These are phyloP conservation scores for Aporrectodea caliginosa DNA, from an alignment of 1,140 invertebrate genomes.

Conservation along the genomic window DNA sequence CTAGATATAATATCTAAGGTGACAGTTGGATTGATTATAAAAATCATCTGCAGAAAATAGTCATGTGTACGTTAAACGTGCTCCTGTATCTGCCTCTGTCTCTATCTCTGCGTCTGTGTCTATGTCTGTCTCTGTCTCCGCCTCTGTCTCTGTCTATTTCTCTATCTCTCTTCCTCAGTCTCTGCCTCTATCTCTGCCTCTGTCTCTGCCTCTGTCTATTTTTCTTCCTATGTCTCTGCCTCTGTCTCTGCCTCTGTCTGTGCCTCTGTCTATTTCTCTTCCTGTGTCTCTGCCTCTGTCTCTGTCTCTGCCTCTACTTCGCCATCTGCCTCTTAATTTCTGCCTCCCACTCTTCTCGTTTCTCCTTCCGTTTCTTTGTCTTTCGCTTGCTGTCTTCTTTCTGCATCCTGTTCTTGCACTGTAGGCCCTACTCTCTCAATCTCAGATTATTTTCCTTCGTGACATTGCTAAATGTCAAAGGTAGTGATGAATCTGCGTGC, in stretches of 20 bases:
- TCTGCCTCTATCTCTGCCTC: not conserved
- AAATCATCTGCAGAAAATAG: too few species aligned
- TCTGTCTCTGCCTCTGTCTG: not conserved
- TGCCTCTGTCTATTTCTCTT: not conserved
- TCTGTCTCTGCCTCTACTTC: not conserved
- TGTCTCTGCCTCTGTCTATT: not conserved
- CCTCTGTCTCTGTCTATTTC: not conserved
- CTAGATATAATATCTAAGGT: too few species aligned
- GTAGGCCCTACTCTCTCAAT: too few species aligned
- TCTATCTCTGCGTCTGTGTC: too few species aligned
- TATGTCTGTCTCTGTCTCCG: not conserved
- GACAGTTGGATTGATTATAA: too few species aligned
- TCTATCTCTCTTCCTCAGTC: not conserved
- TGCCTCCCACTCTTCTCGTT: not conserved
- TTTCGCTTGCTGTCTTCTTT: not conserved
- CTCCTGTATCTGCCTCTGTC: too few species aligned
- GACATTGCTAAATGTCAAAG: too few species aligned
- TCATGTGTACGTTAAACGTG: too few species aligned
- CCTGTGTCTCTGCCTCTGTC: not conserved
- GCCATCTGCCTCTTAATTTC: not conserved
- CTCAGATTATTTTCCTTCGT: too few species aligned
- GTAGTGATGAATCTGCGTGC: too few species aligned
- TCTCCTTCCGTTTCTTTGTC: not conserved
- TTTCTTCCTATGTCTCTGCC: not conserved
- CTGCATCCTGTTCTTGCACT: too few species aligned